A percentile compares a stretch with the other conserved stretches of the same genome.
These are phyloP conservation scores for Acridotheres tristis DNA, from an alignment of 2,797 vertebrate genomes.

Conservation along the genomic window DNA sequence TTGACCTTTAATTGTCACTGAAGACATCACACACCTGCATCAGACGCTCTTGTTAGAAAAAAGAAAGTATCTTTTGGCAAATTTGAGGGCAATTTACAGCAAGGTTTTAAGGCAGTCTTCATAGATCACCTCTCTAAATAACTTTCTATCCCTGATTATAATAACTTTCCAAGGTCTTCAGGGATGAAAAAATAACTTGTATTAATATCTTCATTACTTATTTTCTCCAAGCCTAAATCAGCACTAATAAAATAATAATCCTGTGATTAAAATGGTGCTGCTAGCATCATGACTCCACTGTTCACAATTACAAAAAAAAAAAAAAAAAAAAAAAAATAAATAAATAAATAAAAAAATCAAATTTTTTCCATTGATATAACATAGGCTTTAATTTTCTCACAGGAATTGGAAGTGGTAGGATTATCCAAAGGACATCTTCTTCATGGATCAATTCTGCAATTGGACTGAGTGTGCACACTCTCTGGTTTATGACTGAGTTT, in stretches of 20 bases:
- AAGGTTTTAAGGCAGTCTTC: background rate
- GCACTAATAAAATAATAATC: background rate
- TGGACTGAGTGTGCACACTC: background rate
- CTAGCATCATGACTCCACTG: background rate
- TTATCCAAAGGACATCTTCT: background rate
- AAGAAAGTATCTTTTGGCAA: background rate
- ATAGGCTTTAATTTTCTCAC: background rate
- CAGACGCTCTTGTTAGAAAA: background rate
- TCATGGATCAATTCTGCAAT: background rate
- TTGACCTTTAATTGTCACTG: background rate
- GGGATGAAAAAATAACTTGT: background rate
- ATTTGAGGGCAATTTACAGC: background rate
- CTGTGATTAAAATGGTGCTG: accelerated
- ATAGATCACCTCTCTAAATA: background rate
- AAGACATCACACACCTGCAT: background rate
- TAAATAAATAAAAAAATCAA: background rate
- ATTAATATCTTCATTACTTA: background rate
- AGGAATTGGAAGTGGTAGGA: background rate
- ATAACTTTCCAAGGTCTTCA: background rate
- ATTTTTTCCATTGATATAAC: background rate
- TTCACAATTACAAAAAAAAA: background rate
- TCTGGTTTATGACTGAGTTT: background rate
- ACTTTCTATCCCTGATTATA: background rate
- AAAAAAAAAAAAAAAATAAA: background rate
- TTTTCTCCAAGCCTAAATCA: background rate